Evolutionary conservation across 2,113 vertebrate genomes (phyloP), one percentile per base, ranked within the genome.

Genomic region (Lipophrys pholis): DNA sequence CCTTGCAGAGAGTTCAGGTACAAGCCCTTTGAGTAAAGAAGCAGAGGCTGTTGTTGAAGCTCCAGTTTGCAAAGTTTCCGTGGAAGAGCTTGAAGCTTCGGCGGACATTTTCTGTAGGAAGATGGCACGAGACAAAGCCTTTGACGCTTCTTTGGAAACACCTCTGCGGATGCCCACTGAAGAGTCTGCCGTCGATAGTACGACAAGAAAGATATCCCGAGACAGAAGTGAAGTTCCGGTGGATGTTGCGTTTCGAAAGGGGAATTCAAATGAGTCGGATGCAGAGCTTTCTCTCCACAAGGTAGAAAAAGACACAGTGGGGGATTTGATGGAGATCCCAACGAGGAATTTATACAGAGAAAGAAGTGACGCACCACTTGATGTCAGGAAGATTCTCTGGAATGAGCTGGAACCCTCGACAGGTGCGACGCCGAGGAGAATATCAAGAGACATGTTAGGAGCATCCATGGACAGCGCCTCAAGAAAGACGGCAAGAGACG

Each of bases 371-470:
- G 52, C 87, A 41, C 65, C 84, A 50, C 61, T 78, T 40, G 88
- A 92, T 41, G 60, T 75, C 12, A 88, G 80, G 69, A 91, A 86
- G 21, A 69, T 83, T 38, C 2, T 84, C 63, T 85, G 80, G 78
- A 81, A 88, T 81, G 87, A 92, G 60, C 14, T 81, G 35, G 91
- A 91, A 54, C 16, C 68, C 67, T 50, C 75, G 45, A 40, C 36
- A 12, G 72, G 90, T 43, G 16, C 62, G 5, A 38, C 71, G 62
- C 58, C 36, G 1, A 77, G 70, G 45, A 90, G 63, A 58, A 55
- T 85, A 71, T 86, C 87, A 39, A 82, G 75, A 79, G 84, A 84
- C 48, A 76, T 75, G 50, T 81, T 88, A 77, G 89, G 77, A 1
- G 0, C 43, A 66, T 91, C 90, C 35, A 42, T 86, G 10, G 89